Conservation (phyloP, 1,140 invertebrate species). For the Drosophila suzukii region DNA sequence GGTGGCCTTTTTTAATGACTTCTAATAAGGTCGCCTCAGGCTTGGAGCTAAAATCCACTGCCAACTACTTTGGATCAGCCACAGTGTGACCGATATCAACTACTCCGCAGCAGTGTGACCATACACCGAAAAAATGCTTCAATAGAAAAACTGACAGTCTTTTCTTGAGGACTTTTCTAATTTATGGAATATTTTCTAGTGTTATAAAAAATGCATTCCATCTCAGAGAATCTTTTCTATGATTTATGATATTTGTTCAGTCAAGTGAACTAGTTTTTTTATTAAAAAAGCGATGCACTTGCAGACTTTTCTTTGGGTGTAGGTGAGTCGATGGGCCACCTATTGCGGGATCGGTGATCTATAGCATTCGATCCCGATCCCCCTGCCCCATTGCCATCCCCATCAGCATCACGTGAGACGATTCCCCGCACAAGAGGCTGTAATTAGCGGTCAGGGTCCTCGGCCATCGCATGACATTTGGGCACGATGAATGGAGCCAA, state of each 20-base stretch:
- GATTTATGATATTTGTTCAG: no score
- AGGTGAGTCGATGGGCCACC: not conserved
- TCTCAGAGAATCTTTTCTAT: no score
- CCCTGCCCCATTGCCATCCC: not conserved
- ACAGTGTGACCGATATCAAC: not conserved
- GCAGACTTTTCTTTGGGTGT: not conserved
- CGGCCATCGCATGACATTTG: conserved; percentile 71
- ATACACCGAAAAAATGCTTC: not conserved
- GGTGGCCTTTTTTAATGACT: not conserved
- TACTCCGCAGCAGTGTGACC: not conserved
- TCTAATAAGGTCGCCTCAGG: conserved; percentile 1
- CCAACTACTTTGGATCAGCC: not conserved
- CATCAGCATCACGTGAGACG: conserved; percentile 51
- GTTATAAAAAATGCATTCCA: no score
- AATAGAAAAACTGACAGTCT: no score
- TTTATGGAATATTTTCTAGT: no score
- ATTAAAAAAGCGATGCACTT: no score
- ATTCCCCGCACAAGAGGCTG: conserved; percentile 51
- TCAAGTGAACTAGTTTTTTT: no score
- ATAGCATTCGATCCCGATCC: conserved; percentile 61
- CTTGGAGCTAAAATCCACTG: not conserved
- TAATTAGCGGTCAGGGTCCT: conserved; percentile 66
- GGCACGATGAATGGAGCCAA: conserved; percentile 73
- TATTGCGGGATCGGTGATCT: conserved; percentile 46
- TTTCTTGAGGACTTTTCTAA: no score